Base-by-base conservation (phyloP, 2,113 vertebrate genomes). In the Oryzias javanicus region DNA sequence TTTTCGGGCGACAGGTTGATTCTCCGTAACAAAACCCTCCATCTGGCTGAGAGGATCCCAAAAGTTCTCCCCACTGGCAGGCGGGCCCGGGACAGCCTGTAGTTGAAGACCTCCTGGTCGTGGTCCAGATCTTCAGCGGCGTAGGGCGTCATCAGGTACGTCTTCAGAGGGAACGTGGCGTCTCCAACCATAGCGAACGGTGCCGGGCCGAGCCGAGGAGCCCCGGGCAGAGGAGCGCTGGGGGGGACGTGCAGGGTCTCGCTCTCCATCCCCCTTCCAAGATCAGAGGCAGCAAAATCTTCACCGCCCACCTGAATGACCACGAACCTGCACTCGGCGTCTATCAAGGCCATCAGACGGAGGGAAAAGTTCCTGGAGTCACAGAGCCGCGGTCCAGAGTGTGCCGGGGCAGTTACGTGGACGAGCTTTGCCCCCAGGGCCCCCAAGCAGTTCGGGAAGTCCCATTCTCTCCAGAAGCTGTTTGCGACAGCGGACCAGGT, bases 401-500 rank as follows among this genome's bases (percentile, higher is more conserved):
- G 6, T 16, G 55, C 20, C n/a, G 55, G 55, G 7, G 20, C 41
- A 25, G 40, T n/a, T 1, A 57, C 44, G 6, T 15, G 2, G 4
- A 57, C 42, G 14, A 45, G 55, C 4, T 57, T 57, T 1, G 41
- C 55, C 25, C 44, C 42, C 1, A 57, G 18, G 4, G 55, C 55
- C n/a, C 42, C 55, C 3, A 57, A 8, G 16, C 55, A 57, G 16
- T 57, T 57, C 3, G 55, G 55, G 10, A 57, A 57, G 4, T 57
- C 24, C 42, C 55, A 57, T 8, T 45, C 24, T 1, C 22, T 22
- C 55, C 55, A 57, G 42, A 45, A 57, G 19, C 55, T 41, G 12
- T 27, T 5, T 6, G 25, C 25, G 5, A 27, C 25, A 27, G 25
- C 25, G 5, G 25, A 6, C 25, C 25, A 45, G 0, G 20, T 25